Base-by-base conservation (phyloP, 2,888 invertebrate species). In the Nematopogon swammerdamellus region DNA sequence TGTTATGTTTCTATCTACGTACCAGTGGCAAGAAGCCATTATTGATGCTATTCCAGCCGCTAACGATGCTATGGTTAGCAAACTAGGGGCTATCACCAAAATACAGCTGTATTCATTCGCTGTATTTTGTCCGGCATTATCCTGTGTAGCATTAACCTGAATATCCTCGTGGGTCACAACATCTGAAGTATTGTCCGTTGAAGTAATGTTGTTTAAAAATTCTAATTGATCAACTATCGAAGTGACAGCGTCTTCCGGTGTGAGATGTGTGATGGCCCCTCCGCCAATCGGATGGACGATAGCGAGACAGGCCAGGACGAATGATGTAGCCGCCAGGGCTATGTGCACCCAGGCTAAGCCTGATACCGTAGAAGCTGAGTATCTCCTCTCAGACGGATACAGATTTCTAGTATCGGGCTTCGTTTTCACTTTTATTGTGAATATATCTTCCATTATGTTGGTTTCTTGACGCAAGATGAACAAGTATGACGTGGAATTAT, bases 281-380 rank as follows among this genome's bases (percentile, higher is more conserved):
- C 59, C 55, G 49, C 61, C 36, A 3, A 36, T 65, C 3, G 74
- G 72, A 52, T 68, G 73, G 19, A 71, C 65, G 51, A 80, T 56
- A 1, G 82, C 83, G 16, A 86, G 59, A 49, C 79, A 79, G 0
- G 83, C 84, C 47, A 86, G 69, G 1, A 86, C 60, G 45, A 84
- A 72, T 1, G 83, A 80, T 1, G 84, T 82, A 0, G 77, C 67
- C 1, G 83, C 83, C n/a, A 87, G 69, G 0, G 82, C 81, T 8
- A 85, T 68, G 57, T 86, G 85, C 0, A 86, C 81, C 65, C 85
- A 81, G 2, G 84, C 83, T 36, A 87, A 60, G 0, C 87, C 87
- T 3, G 85, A 80, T 1, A 87, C 85, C 0, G 85, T 86, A 0
- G 86, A 85, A 0, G 87, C 85, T 0, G 86, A 86, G 59, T 87